Conservation (phyloP, 2,113 vertebrate species). For the Acrocephalus arundinaceus region DNA sequence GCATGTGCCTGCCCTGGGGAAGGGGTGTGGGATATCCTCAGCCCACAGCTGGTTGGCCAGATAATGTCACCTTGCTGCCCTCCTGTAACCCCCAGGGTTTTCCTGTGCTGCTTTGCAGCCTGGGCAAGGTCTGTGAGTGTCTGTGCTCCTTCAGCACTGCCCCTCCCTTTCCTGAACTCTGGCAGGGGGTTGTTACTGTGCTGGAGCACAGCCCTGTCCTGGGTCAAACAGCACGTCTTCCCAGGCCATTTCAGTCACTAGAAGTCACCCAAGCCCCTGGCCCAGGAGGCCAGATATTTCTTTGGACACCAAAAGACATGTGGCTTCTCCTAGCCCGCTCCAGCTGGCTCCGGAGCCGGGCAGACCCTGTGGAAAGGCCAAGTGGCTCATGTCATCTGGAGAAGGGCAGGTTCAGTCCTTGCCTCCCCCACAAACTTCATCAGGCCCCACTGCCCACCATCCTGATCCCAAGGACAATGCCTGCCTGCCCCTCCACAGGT, state of each 20-base stretch:
- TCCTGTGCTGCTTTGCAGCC: not conserved
- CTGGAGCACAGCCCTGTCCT: not conserved
- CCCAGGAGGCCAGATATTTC: not conserved
- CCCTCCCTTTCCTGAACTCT: not conserved
- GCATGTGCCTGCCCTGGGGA: not conserved
- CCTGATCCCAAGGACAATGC: rapidly evolving
- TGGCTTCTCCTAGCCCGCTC: constrained; percentile 17
- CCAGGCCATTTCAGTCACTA: not conserved
- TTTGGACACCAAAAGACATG: not conserved
- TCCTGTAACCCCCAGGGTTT: not conserved
- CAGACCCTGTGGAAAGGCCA: not conserved
- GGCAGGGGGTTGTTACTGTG: not conserved
- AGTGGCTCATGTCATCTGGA: not conserved
- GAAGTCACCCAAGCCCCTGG: constrained; percentile 7
- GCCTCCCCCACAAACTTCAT: not conserved
- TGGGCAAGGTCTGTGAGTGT: rapidly evolving
- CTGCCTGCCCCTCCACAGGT: not conserved
- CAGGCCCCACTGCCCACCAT: not conserved
- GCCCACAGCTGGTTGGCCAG: not conserved
- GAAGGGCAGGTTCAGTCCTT: not conserved
- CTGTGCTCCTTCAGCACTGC: not conserved
- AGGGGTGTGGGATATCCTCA: not conserved
- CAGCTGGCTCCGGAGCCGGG: not conserved
- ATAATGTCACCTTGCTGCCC: not conserved
- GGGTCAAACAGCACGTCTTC: not conserved